Evolutionary conservation across 2,113 vertebrate genomes (phyloP), one percentile per base, ranked within the genome.

Genomic region (Sisor rabdophorus): DNA sequence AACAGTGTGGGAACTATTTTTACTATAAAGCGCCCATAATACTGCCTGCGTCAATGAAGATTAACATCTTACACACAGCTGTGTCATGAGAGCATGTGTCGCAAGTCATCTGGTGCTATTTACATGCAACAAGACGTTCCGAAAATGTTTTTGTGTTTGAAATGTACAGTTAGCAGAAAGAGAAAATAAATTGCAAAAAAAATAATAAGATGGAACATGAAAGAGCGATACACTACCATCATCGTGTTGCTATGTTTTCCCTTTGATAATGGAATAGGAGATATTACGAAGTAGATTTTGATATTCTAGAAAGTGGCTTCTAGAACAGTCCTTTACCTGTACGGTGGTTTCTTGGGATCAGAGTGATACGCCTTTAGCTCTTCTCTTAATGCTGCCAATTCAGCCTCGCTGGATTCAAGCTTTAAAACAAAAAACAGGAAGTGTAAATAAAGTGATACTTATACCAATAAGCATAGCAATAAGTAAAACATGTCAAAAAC

Each of bases 331-430:
- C 52, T 56, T 85, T 77, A 92, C 92, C 90, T 91, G 82, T 92
- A 91, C 15, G 79, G 85, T 30, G 86, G 87, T 71, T 89, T 87
- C 7, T 54, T 89, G 11, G 84, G 76, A 68, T 73, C 79, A 50
- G 76, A 81, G 36, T 65, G 80, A 64, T 87, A 90, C 15, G 73
- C 83, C 28, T 87, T 68, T 8, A 92, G 54, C 81, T 91, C 91
- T 22, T 87, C 80, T 78, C 76, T 82, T 56, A 92, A 7, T 64
- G 65, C 82, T 22, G 86, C 69, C n/a, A 93, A 77, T 79, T 92
- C 90, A 60, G 82, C 75, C 78, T 36, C 76, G 78, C 84, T 85
- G 77, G 81, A 82, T 60, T 86, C 78, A 9, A 92, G 24, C 92
- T 93, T 68, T 52, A 44, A 48, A 19, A 22, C 32, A 16, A 13